Conservation (phyloP, 2,888 invertebrate species). For the Alloscopus bannaensis region DNA sequence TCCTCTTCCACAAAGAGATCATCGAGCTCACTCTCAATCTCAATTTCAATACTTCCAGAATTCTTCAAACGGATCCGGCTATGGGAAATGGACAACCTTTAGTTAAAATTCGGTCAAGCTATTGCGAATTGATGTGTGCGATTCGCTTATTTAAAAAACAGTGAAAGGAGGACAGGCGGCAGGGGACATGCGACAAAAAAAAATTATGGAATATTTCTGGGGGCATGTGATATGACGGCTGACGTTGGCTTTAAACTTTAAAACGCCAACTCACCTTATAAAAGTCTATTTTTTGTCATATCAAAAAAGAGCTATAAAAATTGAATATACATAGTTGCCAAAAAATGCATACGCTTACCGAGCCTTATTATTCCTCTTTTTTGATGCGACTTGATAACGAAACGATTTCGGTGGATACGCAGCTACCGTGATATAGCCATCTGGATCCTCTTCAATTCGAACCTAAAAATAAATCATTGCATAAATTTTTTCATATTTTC, state of each 20-base stretch:
- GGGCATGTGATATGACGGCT: no score
- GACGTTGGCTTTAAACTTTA: not conserved
- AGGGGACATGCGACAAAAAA: no score
- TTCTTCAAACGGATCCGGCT: constrained; percentile 75
- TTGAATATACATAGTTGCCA: constrained; percentile 22
- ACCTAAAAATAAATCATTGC: constrained; percentile 69
- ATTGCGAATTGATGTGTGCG: no score
- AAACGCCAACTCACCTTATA: no score
- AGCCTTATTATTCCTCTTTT: constrained; percentile 48
- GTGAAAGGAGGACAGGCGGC: no score
- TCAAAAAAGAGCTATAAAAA: no score
- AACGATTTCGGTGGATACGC: constrained; percentile 75
- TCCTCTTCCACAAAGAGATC: constrained; percentile 74
- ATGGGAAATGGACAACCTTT: constrained; percentile 2
- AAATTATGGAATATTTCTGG: no score
- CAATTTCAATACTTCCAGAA: constrained; percentile 75
- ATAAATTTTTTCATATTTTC: constrained; percentile 6
- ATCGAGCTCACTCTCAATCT: constrained; percentile 74
- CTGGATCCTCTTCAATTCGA: constrained; percentile 76
- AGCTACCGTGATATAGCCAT: constrained; percentile 77
- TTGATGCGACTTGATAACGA: constrained; percentile 65
- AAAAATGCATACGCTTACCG: constrained; percentile 10
- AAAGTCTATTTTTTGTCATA: no score
- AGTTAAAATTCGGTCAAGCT: constrained; percentile 42
- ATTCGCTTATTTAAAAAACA: no score